A percentile compares a stretch with the other conserved stretches of the same genome.
phyloP scores from a whole-genome alignment of 2,888 invertebrate genomes.

The Chrysomela aeneicollis region DNA sequence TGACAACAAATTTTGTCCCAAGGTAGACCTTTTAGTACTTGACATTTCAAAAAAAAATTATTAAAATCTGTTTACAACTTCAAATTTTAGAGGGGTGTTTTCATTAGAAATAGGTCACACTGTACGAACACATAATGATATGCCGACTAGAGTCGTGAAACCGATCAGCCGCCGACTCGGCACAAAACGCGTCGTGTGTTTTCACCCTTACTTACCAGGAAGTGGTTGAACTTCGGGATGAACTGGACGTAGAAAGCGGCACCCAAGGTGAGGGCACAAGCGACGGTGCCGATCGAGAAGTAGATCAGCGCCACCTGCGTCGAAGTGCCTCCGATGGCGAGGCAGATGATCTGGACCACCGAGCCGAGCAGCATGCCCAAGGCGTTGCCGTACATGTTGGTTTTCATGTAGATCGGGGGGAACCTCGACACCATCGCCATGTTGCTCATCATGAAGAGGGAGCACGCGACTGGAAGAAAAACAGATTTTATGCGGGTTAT shows the following conservation, averaged over 20 bases:
- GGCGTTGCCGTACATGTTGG: conserved; percentile 30
- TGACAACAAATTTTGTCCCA: too few species aligned
- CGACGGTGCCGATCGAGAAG: conserved; percentile 11
- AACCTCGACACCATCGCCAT: conserved; percentile 33
- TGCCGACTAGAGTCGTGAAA: too few species aligned
- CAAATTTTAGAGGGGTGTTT: too few species aligned
- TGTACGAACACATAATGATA: too few species aligned
- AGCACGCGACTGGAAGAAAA: conserved; percentile 17
- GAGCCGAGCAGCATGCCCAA: conserved; percentile 30
- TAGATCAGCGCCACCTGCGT: conserved; percentile 27
- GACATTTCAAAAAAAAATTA: too few species aligned
- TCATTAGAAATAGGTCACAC: too few species aligned
- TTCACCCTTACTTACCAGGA: not conserved
- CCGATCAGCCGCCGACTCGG: too few species aligned
- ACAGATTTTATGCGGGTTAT: too few species aligned
- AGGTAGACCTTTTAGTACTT: too few species aligned
- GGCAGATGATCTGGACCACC: conserved; percentile 26
- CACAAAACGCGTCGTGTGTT: too few species aligned
- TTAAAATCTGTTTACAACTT: too few species aligned
- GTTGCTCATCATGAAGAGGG: conserved; percentile 19
- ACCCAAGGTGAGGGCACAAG: not conserved
- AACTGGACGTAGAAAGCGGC: not conserved
- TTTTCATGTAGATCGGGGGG: conserved; percentile 33
- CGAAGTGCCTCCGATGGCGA: conserved; percentile 20
- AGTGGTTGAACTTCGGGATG: conserved; percentile 8